phyloP scores from a whole-genome alignment of 2,888 invertebrate species.

The Aspidiotus destructor region DNA sequence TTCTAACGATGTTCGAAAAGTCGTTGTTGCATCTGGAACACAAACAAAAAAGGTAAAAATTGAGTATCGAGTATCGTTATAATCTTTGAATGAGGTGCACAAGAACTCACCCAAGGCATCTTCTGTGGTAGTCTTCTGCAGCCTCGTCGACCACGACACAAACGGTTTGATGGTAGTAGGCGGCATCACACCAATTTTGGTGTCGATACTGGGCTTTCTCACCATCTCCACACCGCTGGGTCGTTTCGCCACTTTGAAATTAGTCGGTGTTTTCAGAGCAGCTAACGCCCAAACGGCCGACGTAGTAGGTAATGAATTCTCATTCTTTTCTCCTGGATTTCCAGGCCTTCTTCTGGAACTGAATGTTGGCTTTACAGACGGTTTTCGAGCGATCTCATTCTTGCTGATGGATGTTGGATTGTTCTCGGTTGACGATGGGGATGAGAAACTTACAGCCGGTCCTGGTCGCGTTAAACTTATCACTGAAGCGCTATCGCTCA shows the following conservation, averaged over 20 bases:
- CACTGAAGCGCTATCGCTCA: neutral
- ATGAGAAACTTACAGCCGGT: neutral
- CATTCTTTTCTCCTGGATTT: conserved; percentile 7
- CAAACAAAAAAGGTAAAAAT: neutral
- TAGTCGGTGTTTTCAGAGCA: conserved; percentile 43
- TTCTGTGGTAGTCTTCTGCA: conserved; percentile 34
- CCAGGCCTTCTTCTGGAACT: neutral
- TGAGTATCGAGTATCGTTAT: neutral
- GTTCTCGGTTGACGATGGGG: neutral
- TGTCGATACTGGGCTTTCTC: neutral
- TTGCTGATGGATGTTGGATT: conserved; percentile 1
- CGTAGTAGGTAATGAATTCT: conserved; percentile 45
- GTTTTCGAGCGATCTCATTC: conserved; percentile 20
- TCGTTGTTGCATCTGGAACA: conserved; percentile 14
- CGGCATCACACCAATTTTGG: neutral
- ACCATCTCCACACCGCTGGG: conserved; percentile 5
- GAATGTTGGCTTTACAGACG: conserved; percentile 15
- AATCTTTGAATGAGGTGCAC: neutral
- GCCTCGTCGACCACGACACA: conserved; percentile 36
- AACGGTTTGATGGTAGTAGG: conserved; percentile 34
- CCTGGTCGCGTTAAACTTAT: neutral
- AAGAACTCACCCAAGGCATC: conserved; percentile 4
- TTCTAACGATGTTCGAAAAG: conserved; percentile 1
- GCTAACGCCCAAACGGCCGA: conserved; percentile 49
- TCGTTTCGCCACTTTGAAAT: conserved; percentile 23